Evolutionary conservation across 2,113 vertebrate genomes (phyloP).

Genomic region (Neodon shergylaensis): DNA sequence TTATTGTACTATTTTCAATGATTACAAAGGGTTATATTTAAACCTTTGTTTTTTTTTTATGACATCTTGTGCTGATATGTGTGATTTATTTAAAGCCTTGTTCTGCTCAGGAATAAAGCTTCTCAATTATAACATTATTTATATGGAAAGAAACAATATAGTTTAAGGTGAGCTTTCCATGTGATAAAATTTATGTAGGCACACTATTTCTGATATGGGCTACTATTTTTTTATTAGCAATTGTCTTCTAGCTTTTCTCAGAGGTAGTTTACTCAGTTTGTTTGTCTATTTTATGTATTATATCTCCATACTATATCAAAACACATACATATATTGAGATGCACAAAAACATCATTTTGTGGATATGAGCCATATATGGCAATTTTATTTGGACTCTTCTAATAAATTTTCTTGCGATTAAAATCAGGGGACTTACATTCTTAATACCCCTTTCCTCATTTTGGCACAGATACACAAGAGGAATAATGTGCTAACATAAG

Average conservation of each 20-base stretch:
- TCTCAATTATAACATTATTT: conserved; percentile 40
- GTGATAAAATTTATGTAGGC: conserved; percentile 60
- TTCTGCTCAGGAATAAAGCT: conserved; percentile 31
- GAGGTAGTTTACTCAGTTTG: background rate
- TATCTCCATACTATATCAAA: background rate
- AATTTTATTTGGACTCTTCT: conserved; percentile 6
- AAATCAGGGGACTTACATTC: background rate
- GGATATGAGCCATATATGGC: background rate
- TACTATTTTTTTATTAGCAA: background rate
- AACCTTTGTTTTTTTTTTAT: conserved; percentile 54
- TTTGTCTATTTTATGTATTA: conserved; percentile 10
- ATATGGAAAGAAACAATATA: conserved; percentile 40
- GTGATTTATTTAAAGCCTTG: conserved; percentile 53
- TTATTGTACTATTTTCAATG: conserved; percentile 63
- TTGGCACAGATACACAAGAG: conserved; percentile 7
- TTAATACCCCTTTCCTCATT: background rate
- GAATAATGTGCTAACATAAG: background rate
- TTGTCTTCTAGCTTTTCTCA: conserved; percentile 23
- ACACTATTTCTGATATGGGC: conserved; percentile 50
- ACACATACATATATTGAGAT: background rate
- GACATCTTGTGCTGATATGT: conserved; percentile 37
- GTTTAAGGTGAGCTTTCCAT: conserved; percentile 41
- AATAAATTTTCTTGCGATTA: conserved; percentile 15
- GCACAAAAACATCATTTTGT: background rate
- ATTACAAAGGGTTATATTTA: conserved; percentile 60